These are phyloP conservation scores for Melanostigma gelatinosum DNA, from an alignment of 2,113 vertebrate genomes.

Conservation along the genomic window DNA sequence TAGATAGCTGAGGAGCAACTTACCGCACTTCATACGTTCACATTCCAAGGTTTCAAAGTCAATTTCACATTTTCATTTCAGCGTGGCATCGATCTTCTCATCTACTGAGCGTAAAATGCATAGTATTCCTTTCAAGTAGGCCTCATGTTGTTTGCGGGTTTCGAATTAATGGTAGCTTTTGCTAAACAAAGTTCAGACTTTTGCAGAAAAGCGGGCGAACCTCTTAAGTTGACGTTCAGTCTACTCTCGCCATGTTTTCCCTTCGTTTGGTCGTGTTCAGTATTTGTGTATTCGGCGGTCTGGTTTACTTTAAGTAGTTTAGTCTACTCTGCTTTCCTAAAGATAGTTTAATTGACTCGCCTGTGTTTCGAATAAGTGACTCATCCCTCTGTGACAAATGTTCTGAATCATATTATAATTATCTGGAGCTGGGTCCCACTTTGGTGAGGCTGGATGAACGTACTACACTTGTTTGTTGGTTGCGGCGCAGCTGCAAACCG, in stretches of 20 bases:
- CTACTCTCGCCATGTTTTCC: background rate
- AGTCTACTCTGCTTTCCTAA: conserved; percentile 38
- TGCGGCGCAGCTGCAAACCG: conserved; percentile 59
- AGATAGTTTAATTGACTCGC: background rate
- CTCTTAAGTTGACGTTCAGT: background rate
- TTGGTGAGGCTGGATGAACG: conserved; percentile 5
- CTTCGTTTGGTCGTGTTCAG: background rate
- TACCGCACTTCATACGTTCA: background rate
- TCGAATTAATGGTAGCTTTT: background rate
- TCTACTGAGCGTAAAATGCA: background rate
- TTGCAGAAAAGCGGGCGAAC: background rate
- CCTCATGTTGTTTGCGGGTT: background rate
- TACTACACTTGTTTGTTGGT: conserved; percentile 50
- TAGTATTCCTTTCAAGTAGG: background rate
- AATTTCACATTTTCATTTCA: background rate
- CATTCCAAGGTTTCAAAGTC: background rate
- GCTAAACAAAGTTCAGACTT: background rate
- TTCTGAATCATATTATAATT: conserved; percentile 31
- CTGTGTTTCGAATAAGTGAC: conserved; percentile 20
- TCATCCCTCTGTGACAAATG: conserved; percentile 39
- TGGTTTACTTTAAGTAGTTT: conserved; percentile 26
- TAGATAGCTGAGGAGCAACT: background rate
- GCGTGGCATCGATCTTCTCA: background rate
- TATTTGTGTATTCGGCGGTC: conserved; percentile 5
- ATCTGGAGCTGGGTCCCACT: background rate